Percentiles rank a stretch among this genome's conserved stretches.
phyloP scores from a whole-genome alignment of 2,888 invertebrate genomes.

The Parapristionchus giblindavisi region DNA sequence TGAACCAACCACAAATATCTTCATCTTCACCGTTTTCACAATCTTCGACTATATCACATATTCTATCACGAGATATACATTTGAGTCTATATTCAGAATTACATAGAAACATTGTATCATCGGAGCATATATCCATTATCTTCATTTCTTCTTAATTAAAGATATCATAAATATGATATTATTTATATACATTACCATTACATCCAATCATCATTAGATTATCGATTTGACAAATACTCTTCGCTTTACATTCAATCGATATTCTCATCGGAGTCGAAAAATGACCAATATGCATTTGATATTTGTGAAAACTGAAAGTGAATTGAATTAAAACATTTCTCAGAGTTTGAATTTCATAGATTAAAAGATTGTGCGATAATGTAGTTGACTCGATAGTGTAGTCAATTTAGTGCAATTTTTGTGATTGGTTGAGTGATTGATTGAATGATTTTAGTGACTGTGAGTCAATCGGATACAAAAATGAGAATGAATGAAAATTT shows the following conservation, averaged over 20 bases:
- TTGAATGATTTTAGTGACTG: too few relatives aligned
- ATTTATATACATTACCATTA: background rate
- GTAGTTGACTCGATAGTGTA: too few relatives aligned
- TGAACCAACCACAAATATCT: constrained; percentile 11
- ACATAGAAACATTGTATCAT: constrained; percentile 16
- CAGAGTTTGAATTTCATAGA: too few relatives aligned
- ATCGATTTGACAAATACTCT: background rate
- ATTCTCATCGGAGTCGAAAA: constrained; percentile 13
- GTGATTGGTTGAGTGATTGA: too few relatives aligned
- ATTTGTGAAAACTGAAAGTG: background rate
- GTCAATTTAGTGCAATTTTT: too few relatives aligned
- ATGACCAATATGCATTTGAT: constrained; percentile 7
- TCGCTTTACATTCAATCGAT: background rate
- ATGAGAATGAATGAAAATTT: too few relatives aligned
- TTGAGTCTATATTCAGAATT: background rate
- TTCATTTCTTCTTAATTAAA: background rate
- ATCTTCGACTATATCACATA: constrained; percentile 14
- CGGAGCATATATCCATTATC: constrained; percentile 1
- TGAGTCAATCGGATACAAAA: too few relatives aligned
- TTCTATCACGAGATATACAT: constrained; percentile 15
- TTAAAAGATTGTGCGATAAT: too few relatives aligned
- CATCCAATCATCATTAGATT: constrained; percentile 21
- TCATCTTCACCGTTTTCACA: constrained; percentile 32
- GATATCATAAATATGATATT: background rate
- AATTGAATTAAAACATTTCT: too few relatives aligned